A percentile compares a stretch with the other conserved stretches of the same genome.
These are phyloP conservation scores for Pycnomerus fuliginosus DNA, from an alignment of 2,888 invertebrate species.

Conservation along the genomic window DNA sequence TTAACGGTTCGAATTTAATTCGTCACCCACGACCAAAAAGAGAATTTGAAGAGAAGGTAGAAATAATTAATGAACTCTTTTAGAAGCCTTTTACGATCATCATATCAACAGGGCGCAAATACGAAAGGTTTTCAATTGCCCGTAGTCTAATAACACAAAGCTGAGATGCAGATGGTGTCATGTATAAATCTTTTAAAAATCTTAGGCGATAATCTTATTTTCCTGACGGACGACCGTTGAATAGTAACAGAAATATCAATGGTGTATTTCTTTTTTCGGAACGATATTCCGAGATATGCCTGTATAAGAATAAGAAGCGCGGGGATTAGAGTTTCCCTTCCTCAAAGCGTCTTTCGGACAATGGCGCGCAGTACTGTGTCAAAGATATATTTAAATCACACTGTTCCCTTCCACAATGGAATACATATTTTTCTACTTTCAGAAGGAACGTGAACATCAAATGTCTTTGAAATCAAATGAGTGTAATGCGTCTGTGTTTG, in stretches of 20 bases:
- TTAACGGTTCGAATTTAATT: no score
- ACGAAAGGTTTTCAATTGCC: no score
- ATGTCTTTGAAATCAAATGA: conserved; percentile 20
- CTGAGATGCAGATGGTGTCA: no score
- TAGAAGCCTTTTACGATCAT: no score
- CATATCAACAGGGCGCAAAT: no score
- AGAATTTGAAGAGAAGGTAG: no score
- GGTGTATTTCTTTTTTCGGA: conserved; percentile 15
- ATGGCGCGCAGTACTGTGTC: conserved; percentile 32
- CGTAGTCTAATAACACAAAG: no score
- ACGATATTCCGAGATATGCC: conserved; percentile 27
- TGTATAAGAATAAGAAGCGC: conserved; percentile 31
- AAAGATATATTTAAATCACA: conserved; percentile 45
- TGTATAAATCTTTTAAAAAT: no score
- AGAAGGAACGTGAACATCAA: conserved; percentile 29
- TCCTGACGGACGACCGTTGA: conserved; percentile 14
- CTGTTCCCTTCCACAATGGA: conserved; percentile 38
- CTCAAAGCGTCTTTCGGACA: conserved; percentile 32
- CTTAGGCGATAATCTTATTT: conserved; percentile 22
- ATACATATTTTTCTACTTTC: conserved; percentile 48
- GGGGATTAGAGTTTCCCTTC: conserved; percentile 29
- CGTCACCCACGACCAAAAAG: no score
- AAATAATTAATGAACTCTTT: no score
- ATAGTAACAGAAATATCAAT: conserved; percentile 21
- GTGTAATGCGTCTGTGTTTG: conserved; percentile 21